phyloP scores from a whole-genome alignment of 1,140 invertebrate genomes.

The Oryctes rhinoceros region DNA sequence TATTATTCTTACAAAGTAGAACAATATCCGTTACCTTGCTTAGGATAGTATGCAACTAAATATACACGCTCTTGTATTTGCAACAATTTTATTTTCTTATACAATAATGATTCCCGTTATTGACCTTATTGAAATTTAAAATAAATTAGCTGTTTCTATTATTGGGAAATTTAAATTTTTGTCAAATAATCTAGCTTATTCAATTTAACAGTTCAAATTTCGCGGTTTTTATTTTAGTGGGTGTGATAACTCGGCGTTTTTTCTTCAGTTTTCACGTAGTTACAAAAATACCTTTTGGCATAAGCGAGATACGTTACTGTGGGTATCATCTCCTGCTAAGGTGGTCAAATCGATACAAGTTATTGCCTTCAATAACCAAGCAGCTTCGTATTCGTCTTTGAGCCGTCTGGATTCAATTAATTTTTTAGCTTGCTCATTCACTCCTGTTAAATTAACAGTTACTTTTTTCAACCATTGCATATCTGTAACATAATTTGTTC shows the following conservation, averaged over 20 bases:
- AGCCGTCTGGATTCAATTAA: slow-evolving; percentile 59
- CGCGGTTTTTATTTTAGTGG: no score
- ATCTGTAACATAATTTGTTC: slow-evolving; percentile 62
- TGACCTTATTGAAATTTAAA: background rate
- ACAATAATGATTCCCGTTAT: no score
- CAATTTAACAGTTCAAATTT: no score
- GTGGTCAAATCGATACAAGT: slow-evolving; percentile 93
- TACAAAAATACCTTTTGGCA: slow-evolving; percentile 75
- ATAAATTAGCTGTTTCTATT: background rate
- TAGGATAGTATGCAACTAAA: background rate
- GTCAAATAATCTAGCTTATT: no score
- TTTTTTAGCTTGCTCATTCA: slow-evolving; percentile 65
- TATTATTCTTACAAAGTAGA: no score
- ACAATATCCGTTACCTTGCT: no score
- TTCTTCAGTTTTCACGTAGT: no score
- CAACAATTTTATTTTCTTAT: no score
- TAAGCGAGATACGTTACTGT: slow-evolving; percentile 78
- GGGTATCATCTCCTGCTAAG: slow-evolving; percentile 88
- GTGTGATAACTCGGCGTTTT: no score
- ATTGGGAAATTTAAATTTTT: no score
- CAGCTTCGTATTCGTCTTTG: slow-evolving; percentile 66
- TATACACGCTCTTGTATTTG: background rate
- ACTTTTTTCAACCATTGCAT: slow-evolving; percentile 66
- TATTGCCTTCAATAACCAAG: slow-evolving; percentile 83
- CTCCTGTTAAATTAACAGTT: slow-evolving; percentile 68